phyloP scores from a whole-genome alignment of 2,888 invertebrate species.

The Dasysyrphus albostriatus region DNA sequence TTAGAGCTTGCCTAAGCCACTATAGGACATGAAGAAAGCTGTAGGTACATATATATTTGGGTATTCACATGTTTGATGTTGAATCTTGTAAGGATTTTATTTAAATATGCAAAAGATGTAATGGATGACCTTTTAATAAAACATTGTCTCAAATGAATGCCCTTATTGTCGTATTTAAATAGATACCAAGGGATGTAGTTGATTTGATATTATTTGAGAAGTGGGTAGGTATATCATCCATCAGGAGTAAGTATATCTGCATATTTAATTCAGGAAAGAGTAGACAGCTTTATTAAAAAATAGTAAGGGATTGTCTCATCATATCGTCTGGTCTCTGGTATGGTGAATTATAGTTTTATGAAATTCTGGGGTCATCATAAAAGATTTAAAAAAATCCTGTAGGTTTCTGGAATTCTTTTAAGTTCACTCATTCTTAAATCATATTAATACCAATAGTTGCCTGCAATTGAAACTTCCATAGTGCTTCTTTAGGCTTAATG shows the following conservation, averaged over 20 bases:
- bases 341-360: too few species aligned
- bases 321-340: too few species aligned
- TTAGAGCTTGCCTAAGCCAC: background rate
- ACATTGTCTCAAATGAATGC: background rate
- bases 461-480: too few species aligned
- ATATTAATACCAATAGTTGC: too few species aligned
- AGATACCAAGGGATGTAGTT: background rate
- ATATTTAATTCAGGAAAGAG: background rate
- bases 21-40: background rate
- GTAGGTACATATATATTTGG: background rate
- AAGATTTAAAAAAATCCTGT: too few species aligned
- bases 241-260: too few species aligned
- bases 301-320: too few species aligned
- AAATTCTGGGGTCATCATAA: too few species aligned
- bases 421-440: too few species aligned
- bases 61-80: background rate
- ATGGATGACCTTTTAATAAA: background rate
- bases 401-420: too few species aligned
- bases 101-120: constrained; percentile 1
- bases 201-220: background rate
- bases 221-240: background rate
- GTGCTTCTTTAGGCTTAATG: too few species aligned
- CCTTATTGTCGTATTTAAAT: background rate
- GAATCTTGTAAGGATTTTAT: background rate
- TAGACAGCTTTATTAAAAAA: background rate